Conservation (phyloP, 2,888 invertebrate species). For the Cheilosia grossa region DNA sequence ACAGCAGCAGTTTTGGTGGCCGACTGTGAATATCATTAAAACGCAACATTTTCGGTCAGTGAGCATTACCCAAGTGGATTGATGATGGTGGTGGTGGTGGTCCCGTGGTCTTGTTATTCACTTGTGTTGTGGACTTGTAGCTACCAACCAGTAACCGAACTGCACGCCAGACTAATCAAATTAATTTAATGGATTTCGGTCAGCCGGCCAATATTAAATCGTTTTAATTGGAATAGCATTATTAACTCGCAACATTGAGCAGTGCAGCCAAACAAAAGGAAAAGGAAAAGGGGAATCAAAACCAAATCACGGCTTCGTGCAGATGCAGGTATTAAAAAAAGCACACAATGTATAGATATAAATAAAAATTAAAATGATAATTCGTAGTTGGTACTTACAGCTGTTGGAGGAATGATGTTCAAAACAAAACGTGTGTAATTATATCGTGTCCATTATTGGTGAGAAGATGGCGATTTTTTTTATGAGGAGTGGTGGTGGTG, state of each 20-base stretch:
- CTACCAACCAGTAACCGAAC: not conserved
- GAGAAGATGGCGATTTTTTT: constrained; percentile 13
- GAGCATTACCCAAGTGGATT: constrained; percentile 35
- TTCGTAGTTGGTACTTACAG: constrained; percentile 62
- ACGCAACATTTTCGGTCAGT: constrained; percentile 66
- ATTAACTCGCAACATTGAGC: constrained; percentile 55
- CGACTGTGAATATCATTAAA: constrained; percentile 53
- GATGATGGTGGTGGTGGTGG: not conserved
- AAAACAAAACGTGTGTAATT: constrained; percentile 59
- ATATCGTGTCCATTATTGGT: constrained; percentile 53
- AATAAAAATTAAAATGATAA: constrained; percentile 16
- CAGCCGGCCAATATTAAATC: constrained; percentile 27
- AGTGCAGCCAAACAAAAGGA: constrained; percentile 42
- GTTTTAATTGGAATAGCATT: constrained; percentile 68
- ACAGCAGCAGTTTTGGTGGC: not conserved
- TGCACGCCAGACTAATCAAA: constrained; percentile 53
- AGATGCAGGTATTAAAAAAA: constrained; percentile 22
- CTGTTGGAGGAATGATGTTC: constrained; percentile 59
- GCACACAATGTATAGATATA: constrained; percentile 8
- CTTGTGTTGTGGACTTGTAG: constrained; percentile 37
- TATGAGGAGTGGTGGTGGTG: constrained; percentile 16
- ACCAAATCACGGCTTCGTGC: constrained; percentile 7
- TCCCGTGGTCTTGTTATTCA: not conserved
- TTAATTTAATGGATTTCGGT: constrained; percentile 74
- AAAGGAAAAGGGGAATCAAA: constrained; percentile 37